Evolutionary conservation across 53 echinoderm and acorn worm species (phyloP).

Genomic region (Holothuria leucospilota): DNA sequence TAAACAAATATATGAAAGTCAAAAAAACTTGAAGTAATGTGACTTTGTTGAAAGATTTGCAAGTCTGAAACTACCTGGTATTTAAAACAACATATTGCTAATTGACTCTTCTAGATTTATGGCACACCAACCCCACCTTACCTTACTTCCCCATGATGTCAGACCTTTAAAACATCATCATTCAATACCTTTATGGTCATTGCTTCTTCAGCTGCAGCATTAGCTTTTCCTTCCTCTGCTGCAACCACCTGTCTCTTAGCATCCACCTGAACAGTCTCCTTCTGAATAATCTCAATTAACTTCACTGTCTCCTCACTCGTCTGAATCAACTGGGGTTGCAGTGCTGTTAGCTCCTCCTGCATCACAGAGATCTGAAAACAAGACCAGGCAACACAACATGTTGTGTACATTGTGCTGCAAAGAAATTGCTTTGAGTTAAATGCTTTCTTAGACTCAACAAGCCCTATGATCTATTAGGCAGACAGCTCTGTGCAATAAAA

Average conservation of each 20-base stretch:
- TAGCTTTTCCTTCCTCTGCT: conserved; percentile 86
- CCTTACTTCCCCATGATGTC: too few species aligned
- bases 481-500: too few species aligned
- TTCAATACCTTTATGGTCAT: conserved; percentile 79
- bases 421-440: not conserved
- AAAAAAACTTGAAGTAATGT: too few species aligned
- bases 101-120: too few species aligned
- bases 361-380: conserved; percentile 87
- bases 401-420: not conserved
- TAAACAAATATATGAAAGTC: too few species aligned
- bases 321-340: conserved; percentile 90
- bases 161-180: too few species aligned
- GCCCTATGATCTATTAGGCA: not conserved
- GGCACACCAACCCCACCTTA: too few species aligned
- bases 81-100: too few species aligned
- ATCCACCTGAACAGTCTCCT: conserved; percentile 86
- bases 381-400: not conserved
- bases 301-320: conserved; percentile 88
- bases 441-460: not conserved
- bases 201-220: conserved; percentile 92
- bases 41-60: too few species aligned
- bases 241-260: conserved; percentile 88
- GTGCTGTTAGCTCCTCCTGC: conserved; percentile 93
- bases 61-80: too few species aligned
- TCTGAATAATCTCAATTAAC: conserved; percentile 86